Evolutionary conservation across 2,888 invertebrate species (phyloP).

Genomic region (Sceliomorpha sp.): DNA sequence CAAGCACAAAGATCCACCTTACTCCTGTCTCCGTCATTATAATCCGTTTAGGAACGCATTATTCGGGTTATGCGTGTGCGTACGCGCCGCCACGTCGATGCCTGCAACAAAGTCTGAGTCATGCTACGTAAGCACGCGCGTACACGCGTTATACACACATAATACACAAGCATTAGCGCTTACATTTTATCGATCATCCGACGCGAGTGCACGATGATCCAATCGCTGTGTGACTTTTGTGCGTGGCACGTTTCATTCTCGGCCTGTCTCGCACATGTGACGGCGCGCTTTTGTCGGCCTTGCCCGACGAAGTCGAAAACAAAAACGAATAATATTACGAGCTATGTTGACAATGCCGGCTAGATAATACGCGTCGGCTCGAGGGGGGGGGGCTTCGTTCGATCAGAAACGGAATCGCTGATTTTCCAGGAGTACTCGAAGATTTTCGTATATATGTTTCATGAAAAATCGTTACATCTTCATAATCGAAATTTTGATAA

Average conservation of each 20-base stretch:
- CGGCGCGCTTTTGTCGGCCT: slow-evolving; percentile 45
- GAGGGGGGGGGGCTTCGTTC: no score
- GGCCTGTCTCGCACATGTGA: slow-evolving; percentile 44
- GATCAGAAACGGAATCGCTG: no score
- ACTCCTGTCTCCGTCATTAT: slow-evolving; percentile 49
- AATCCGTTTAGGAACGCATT: slow-evolving; percentile 46
- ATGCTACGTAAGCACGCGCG: slow-evolving; percentile 68
- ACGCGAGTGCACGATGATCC: slow-evolving; percentile 28
- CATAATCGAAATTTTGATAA: no score
- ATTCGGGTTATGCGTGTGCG: slow-evolving; percentile 43
- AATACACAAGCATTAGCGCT: slow-evolving; percentile 11
- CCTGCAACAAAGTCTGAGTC: slow-evolving; percentile 62
- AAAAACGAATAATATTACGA: slow-evolving; percentile 1
- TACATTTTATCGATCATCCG: slow-evolving; percentile 38
- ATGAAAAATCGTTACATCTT: no score
- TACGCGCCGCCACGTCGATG: slow-evolving; percentile 42
- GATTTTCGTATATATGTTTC: no score
- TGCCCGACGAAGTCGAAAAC: slow-evolving; percentile 17
- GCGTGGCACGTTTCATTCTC: slow-evolving; percentile 42
- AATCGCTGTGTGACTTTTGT: slow-evolving; percentile 34
- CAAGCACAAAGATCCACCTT: slow-evolving; percentile 46
- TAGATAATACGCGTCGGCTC: no score
- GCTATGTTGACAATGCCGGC: slow-evolving; percentile 9
- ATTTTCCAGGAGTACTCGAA: no score
- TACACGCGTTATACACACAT: slow-evolving; percentile 49